A percentile compares a stretch with the other conserved stretches of the same genome.
Evolutionary conservation across 2,888 invertebrate genomes (phyloP).

Genomic region (Orthosia gracilis): DNA sequence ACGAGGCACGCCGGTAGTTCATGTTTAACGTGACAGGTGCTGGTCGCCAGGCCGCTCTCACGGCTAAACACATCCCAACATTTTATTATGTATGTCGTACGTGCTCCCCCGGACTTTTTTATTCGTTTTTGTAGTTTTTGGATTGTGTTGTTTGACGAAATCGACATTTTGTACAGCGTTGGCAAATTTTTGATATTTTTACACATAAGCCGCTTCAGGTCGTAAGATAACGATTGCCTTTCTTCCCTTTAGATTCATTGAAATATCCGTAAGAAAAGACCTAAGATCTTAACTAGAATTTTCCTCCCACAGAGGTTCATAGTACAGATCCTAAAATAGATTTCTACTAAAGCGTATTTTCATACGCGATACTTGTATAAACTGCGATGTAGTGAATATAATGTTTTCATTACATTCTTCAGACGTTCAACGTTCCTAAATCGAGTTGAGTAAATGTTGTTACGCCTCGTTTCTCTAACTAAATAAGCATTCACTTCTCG

Average conservation of each 20-base stretch:
- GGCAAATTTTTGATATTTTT: not conserved
- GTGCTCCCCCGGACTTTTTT: constrained; percentile 31
- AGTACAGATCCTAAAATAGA: constrained; percentile 6
- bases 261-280: not conserved
- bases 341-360: constrained; percentile 11
- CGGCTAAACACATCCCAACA: constrained; percentile 45
- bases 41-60: constrained; percentile 44
- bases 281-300: not conserved
- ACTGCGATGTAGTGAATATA: constrained; percentile 53
- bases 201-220: not conserved
- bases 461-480: constrained; percentile 80
- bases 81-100: constrained; percentile 56
- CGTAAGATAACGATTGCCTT: not conserved
- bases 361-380: constrained; percentile 18
- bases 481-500: constrained; percentile 77
- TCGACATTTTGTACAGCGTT: not conserved
- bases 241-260: not conserved
- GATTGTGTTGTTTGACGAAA: constrained; percentile 14
- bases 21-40: constrained; percentile 52
- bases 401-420: constrained; percentile 75
- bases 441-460: constrained; percentile 78
- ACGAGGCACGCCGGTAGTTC: constrained; percentile 26
- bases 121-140: constrained; percentile 30
- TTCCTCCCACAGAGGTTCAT: not conserved
- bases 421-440: constrained; percentile 82